These are phyloP conservation scores for Ochotona princeps DNA, from an alignment of 2,113 vertebrate genomes.

Conservation along the genomic window DNA sequence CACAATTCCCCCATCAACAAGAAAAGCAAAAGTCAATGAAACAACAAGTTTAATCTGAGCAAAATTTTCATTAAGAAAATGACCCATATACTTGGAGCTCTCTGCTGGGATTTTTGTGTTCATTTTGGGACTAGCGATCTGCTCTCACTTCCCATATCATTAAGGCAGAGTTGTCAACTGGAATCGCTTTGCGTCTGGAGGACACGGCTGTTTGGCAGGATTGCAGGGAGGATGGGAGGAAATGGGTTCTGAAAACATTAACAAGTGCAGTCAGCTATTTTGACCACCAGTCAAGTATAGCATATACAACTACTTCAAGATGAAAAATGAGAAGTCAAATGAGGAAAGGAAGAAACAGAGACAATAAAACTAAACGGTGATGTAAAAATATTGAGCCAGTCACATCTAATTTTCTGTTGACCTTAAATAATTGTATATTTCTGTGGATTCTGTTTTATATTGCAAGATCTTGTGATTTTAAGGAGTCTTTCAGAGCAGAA, in stretches of 20 bases:
- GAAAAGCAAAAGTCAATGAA: slow-evolving; percentile 60
- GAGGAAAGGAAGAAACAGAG: slow-evolving; percentile 47
- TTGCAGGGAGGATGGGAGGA: slow-evolving; percentile 35
- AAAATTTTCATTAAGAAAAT: slow-evolving; percentile 72
- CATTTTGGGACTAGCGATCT: slow-evolving; percentile 17
- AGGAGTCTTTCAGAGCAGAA: neutral
- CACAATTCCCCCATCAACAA: neutral
- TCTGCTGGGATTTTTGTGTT: slow-evolving; percentile 52
- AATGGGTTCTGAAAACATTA: slow-evolving; percentile 64
- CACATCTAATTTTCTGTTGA: slow-evolving; percentile 29
- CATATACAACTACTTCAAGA: slow-evolving; percentile 55
- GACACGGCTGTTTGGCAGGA: slow-evolving; percentile 53
- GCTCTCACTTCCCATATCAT: slow-evolving; percentile 38
- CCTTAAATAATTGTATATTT: slow-evolving; percentile 41
- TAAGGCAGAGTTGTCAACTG: slow-evolving; percentile 45
- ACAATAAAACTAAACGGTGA: slow-evolving; percentile 39
- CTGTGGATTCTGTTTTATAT: neutral
- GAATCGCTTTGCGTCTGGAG: slow-evolving; percentile 51
- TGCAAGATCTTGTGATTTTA: slow-evolving; percentile 21
- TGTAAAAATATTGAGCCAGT: slow-evolving; percentile 37
- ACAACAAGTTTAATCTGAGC: slow-evolving; percentile 56
- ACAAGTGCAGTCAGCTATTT: slow-evolving; percentile 55
- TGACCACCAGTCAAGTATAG: slow-evolving; percentile 61
- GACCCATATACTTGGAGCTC: slow-evolving; percentile 58
- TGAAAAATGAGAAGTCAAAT: slow-evolving; percentile 62